Conservation (phyloP, 2,888 invertebrate genomes). For the Ornithoptera priamus region DNA sequence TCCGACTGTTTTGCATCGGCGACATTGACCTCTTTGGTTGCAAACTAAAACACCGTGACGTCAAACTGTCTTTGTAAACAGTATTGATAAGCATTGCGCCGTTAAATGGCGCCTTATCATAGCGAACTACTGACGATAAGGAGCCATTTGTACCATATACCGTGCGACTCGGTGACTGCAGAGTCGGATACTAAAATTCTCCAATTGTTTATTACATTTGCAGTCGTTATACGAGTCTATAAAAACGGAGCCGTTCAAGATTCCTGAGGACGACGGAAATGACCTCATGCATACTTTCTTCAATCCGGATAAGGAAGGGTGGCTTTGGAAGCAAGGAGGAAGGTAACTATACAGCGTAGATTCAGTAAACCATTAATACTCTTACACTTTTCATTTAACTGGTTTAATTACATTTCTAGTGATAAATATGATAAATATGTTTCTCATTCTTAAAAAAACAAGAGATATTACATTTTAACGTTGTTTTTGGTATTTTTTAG, state of each 20-base stretch:
- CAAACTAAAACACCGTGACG: slow-evolving; percentile 25
- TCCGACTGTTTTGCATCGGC: slow-evolving; percentile 1
- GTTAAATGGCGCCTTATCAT: slow-evolving; percentile 19
- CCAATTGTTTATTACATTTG: slow-evolving; percentile 44
- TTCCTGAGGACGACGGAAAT: slow-evolving; percentile 99
- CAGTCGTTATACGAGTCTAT: slow-evolving; percentile 98
- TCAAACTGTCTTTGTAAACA: slow-evolving; percentile 24
- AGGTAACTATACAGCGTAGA: slow-evolving; percentile 59
- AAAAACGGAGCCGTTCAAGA: slow-evolving; percentile 99
- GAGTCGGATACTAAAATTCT: slow-evolving; percentile 1
- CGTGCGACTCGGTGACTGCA: neutral
- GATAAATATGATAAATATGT: no score
- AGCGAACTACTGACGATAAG: slow-evolving; percentile 14
- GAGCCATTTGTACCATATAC: slow-evolving; percentile 11
- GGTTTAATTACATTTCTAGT: no score
- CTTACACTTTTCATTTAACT: neutral
- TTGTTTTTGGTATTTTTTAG: no score
- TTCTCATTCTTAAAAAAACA: no score
- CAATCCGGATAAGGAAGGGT: slow-evolving; percentile 99
- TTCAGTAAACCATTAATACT: neutral
- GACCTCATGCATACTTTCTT: slow-evolving; percentile 99
- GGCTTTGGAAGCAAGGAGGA: slow-evolving; percentile 98
- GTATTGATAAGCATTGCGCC: slow-evolving; percentile 6
- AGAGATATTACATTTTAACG: no score
- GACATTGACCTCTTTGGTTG: slow-evolving; percentile 21